These are phyloP conservation scores for Pachliopta kotzebuea DNA, from an alignment of 2,888 invertebrate genomes.

Conservation along the genomic window DNA sequence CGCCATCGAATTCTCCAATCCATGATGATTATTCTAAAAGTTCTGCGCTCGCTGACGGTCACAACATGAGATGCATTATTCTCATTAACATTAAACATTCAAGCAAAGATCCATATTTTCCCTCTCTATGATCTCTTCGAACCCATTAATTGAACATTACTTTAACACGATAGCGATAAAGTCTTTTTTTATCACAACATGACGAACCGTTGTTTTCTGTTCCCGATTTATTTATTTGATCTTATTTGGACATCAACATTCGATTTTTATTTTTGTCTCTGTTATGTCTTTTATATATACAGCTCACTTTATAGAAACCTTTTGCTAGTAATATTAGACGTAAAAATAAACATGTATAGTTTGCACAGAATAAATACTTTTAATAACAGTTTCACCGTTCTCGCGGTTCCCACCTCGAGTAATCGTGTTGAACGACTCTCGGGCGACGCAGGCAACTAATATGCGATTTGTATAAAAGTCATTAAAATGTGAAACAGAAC, in stretches of 20 bases:
- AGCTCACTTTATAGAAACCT: slow-evolving; percentile 36
- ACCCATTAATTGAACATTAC: slow-evolving; percentile 47
- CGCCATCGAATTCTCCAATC: slow-evolving; percentile 64
- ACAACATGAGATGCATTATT: slow-evolving; percentile 42
- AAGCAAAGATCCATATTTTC: slow-evolving; percentile 51
- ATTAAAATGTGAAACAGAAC: slow-evolving; percentile 32
- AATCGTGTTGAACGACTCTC: slow-evolving; percentile 75
- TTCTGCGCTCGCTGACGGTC: slow-evolving; percentile 34
- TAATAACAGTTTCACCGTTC: slow-evolving; percentile 50
- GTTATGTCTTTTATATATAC: slow-evolving; percentile 29
- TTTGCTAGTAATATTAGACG: slow-evolving; percentile 34
- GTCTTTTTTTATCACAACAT: slow-evolving; percentile 50
- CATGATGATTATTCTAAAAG: slow-evolving; percentile 53
- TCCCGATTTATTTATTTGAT: slow-evolving; percentile 77
- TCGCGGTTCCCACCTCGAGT: slow-evolving; percentile 69
- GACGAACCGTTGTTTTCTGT: slow-evolving; percentile 58
- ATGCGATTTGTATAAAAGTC: slow-evolving; percentile 45
- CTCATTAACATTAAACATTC: slow-evolving; percentile 53
- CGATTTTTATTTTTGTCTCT: slow-evolving; percentile 34
- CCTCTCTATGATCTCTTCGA: slow-evolving; percentile 49
- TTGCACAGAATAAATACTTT: slow-evolving; percentile 61
- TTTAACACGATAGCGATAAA: slow-evolving; percentile 49
- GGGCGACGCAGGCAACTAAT: slow-evolving; percentile 71
- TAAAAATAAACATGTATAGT: slow-evolving; percentile 36
- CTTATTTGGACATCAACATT: slow-evolving; percentile 67